These are phyloP conservation scores for Mormyrops attenuatus DNA, from an alignment of 2,797 vertebrate genomes.

Conservation along the genomic window DNA sequence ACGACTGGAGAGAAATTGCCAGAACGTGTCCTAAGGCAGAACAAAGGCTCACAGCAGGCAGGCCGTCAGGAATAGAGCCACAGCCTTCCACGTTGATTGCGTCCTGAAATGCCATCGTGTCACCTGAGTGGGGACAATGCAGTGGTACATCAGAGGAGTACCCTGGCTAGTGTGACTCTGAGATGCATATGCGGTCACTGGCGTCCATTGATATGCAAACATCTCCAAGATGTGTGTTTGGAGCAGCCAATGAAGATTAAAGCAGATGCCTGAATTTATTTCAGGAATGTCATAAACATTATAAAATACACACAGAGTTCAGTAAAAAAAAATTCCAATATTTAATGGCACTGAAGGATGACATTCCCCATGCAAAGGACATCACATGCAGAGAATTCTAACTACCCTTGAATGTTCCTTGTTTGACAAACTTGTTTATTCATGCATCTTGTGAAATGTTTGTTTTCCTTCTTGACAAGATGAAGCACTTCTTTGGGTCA, in stretches of 20 bases:
- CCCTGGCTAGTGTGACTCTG: background rate
- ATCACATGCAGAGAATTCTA: background rate
- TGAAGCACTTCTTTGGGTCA: background rate
- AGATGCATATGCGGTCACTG: slow-evolving; percentile 1
- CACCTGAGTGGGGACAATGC: background rate
- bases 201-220: background rate
- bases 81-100: background rate
- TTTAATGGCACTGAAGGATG: background rate
- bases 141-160: background rate
- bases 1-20: background rate
- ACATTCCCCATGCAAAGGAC: background rate
- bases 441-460: background rate
- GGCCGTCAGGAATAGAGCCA: background rate
- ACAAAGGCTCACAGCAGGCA: background rate
- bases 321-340: background rate
- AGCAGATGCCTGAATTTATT: background rate
- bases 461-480: background rate
- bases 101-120: background rate
- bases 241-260: background rate
- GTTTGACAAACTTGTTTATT: background rate
- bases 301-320: background rate
- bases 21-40: background rate
- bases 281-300: background rate
- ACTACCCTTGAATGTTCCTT: background rate
- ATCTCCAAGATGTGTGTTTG: background rate